Evolutionary conservation across 2,888 invertebrate species (phyloP).

Genomic region (Heliconius ismenius): DNA sequence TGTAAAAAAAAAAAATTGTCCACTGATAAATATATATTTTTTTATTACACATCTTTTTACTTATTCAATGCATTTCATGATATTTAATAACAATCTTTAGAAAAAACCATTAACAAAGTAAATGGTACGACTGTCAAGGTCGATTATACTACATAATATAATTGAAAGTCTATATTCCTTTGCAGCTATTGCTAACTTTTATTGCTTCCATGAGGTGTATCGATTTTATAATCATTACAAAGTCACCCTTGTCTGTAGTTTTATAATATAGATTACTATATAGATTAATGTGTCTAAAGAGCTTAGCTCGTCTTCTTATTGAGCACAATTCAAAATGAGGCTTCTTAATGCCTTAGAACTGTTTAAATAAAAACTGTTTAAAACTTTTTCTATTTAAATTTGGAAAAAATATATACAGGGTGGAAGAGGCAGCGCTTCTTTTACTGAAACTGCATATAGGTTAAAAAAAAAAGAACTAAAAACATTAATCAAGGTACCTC

Average conservation of each 20-base stretch:
- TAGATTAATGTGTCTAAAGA: slow-evolving; percentile 37
- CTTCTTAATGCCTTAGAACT: slow-evolving; percentile 47
- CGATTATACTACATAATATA: not conserved
- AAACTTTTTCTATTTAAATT: not conserved
- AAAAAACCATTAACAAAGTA: not conserved
- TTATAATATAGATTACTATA: slow-evolving; percentile 28
- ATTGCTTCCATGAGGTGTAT: slow-evolving; percentile 14
- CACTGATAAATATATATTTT: not conserved
- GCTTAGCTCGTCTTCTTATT: slow-evolving; percentile 42
- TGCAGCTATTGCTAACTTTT: not conserved
- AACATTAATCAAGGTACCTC: too few species aligned
- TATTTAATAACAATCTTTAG: not conserved
- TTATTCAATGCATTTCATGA: not conserved
- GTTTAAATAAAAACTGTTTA: slow-evolving; percentile 40
- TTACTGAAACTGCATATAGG: too few species aligned
- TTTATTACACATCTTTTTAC: not conserved
- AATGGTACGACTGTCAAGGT: not conserved
- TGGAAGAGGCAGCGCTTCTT: too few species aligned
- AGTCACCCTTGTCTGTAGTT: slow-evolving; percentile 21
- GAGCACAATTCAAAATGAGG: slow-evolving; percentile 44
- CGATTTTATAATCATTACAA: slow-evolving; percentile 28
- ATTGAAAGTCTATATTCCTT: not conserved
- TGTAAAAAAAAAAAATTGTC: not conserved
- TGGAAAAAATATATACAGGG: too few species aligned
- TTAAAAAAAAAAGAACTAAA: too few species aligned